Base-by-base conservation (phyloP, 2,888 invertebrate genomes). In the Orgyia antiqua region DNA sequence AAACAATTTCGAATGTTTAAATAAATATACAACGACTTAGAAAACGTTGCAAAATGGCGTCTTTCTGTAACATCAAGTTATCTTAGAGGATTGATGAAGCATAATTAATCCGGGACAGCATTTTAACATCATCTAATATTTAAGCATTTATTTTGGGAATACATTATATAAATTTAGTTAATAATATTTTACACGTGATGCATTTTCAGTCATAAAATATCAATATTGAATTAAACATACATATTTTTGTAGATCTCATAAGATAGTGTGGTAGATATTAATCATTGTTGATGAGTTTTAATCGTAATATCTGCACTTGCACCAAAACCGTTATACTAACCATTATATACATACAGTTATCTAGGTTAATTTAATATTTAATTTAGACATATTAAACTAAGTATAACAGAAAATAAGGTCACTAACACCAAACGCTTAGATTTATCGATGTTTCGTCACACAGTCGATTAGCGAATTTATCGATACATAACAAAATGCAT, bases 351-450 rank as follows among this genome's bases (percentile, higher is more conserved):
- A 37, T 30, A 30, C 36, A 51, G 36, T 13, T 31, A 13, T 29
- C 24, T 47, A 49, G 41, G 33, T 42, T 42, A 42, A 41, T 43
- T 51, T 42, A 29, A 1, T n/a, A 42, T 51, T 28, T 33, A 27
- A 34, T 35, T 35, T 12, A 29, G 21, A 21, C 10, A 29, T 28
- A 18, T 30, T 27, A 40, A 36, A 28, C 35, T 48, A 45, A 47
- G 40, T 42, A 46, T 31, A 43, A 53, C 48, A 44, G 39, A 31
- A 27, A 37, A 39, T 50, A 57, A 57, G 50, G 55, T 51, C 38
- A 42, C 39, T 49, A 41, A 57, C 54, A 58, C 51, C 42, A 50
- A 44, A 33, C 35, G 30, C 29, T 44, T 53, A 53, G 51, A 50
- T 46, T 27, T 19, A 39, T 51, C 39, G 37, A 46, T 49, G 27